phyloP scores from a whole-genome alignment of 2,888 invertebrate genomes.

The Lepidochrysops patricia region DNA sequence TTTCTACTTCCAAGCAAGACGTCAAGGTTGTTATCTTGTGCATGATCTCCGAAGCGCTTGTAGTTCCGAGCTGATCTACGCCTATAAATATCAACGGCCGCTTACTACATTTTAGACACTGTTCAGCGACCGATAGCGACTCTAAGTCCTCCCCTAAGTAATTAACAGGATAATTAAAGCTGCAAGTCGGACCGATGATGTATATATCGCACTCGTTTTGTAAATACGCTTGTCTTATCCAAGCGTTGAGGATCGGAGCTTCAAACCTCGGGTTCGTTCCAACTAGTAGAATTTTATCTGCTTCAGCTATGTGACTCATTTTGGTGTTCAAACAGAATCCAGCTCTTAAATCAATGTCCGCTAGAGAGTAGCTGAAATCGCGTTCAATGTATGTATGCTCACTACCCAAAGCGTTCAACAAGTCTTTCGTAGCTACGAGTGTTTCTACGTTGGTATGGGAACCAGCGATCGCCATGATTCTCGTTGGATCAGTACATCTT shows the following conservation, averaged over 20 bases:
- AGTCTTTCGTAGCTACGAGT: slow-evolving; percentile 54
- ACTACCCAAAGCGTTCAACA: slow-evolving; percentile 49
- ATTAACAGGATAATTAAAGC: slow-evolving; percentile 83
- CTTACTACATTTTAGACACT: slow-evolving; percentile 35
- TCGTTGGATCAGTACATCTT: slow-evolving; percentile 73
- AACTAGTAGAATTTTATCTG: slow-evolving; percentile 92
- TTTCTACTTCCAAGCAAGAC: slow-evolving; percentile 18
- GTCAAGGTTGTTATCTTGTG: slow-evolving; percentile 29
- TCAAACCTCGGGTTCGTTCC: slow-evolving; percentile 98
- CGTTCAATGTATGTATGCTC: slow-evolving; percentile 52
- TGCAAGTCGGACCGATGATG: slow-evolving; percentile 89
- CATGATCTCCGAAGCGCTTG: slow-evolving; percentile 34
- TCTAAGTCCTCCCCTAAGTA: slow-evolving; percentile 38
- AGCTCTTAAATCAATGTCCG: slow-evolving; percentile 43
- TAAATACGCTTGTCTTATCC: slow-evolving; percentile 93
- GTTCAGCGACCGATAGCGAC: slow-evolving; percentile 28
- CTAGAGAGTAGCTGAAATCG: slow-evolving; percentile 32
- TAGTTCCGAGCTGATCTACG: slow-evolving; percentile 37
- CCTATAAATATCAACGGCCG: slow-evolving; percentile 57
- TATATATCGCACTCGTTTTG: slow-evolving; percentile 91
- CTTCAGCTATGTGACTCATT: slow-evolving; percentile 81
- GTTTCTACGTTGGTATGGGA: slow-evolving; percentile 57
- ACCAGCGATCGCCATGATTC: slow-evolving; percentile 56
- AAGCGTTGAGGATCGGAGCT: slow-evolving; percentile 95
- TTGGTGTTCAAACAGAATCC: slow-evolving; percentile 65